Percentiles rank a stretch among this genome's conserved stretches.
phyloP scores from a whole-genome alignment of 2,113 vertebrate species.

The Nesogale talazaci region DNA sequence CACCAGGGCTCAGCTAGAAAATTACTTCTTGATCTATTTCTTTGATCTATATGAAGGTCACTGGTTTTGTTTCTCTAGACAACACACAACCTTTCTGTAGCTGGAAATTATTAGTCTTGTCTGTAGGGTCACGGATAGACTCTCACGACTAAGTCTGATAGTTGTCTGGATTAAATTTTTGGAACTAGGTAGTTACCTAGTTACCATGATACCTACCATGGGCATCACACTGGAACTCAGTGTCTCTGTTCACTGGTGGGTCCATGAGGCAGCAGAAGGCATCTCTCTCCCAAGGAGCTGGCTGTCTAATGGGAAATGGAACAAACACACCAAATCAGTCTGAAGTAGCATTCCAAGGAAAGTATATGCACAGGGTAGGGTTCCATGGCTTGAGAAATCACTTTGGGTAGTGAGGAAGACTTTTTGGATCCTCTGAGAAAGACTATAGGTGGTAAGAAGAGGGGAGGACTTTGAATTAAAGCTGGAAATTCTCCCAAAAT shows the following conservation, averaged over 20 bases:
- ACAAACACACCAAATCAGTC: not conserved
- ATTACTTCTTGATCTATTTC: no score
- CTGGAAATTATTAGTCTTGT: constrained; percentile 19
- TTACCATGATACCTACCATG: not conserved
- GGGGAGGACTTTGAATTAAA: not conserved
- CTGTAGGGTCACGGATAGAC: not conserved
- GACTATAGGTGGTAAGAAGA: not conserved
- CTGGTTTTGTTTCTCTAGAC: no score
- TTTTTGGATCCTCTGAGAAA: not conserved
- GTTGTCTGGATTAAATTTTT: not conserved
- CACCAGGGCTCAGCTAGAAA: no score
- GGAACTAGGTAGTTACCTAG: not conserved
- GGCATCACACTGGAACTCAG: not conserved
- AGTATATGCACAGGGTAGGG: not conserved
- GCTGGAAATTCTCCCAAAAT: not conserved
- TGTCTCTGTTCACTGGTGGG: not conserved
- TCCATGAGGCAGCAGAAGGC: not conserved
- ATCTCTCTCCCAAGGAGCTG: not conserved
- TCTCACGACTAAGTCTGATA: not conserved
- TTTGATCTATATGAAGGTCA: no score
- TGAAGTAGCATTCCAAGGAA: not conserved
- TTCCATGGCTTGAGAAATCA: not conserved
- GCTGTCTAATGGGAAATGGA: not conserved
- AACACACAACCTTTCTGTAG: not conserved
- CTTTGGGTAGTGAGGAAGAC: not conserved